These are phyloP conservation scores for Allolobophora icterica DNA, from an alignment of 2,888 invertebrate species.

Conservation along the genomic window DNA sequence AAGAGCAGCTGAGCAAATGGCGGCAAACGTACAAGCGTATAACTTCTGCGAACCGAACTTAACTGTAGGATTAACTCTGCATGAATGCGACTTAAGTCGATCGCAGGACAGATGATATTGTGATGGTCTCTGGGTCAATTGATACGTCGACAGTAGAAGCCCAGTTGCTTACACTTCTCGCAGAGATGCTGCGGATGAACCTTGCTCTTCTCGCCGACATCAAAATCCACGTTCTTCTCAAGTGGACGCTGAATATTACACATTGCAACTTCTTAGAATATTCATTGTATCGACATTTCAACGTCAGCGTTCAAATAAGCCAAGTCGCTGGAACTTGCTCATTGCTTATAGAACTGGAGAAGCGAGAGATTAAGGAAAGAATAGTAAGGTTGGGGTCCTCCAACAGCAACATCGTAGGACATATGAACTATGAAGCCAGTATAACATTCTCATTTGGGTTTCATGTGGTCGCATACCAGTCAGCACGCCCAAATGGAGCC, in stretches of 20 bases:
- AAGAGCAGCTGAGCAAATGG: too few species aligned
- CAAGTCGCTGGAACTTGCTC: not conserved
- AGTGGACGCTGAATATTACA: slow-evolving; percentile 76
- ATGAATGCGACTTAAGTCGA: not conserved
- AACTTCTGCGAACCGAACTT: not conserved
- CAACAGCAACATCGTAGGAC: too few species aligned
- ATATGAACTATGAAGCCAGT: too few species aligned
- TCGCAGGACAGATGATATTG: not conserved
- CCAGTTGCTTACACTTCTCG: slow-evolving; percentile 83
- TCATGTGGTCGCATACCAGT: too few species aligned
- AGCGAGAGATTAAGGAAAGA: not conserved
- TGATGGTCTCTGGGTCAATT: not conserved
- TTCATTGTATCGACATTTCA: not conserved
- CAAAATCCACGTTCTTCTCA: slow-evolving; percentile 82
- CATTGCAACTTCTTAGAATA: not conserved
- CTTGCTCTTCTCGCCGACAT: slow-evolving; percentile 87
- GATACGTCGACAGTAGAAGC: slow-evolving; percentile 75
- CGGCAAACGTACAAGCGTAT: not conserved
- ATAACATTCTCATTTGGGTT: too few species aligned
- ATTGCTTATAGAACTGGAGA: not conserved
- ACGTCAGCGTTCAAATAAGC: not conserved
- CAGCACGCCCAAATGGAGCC: too few species aligned
- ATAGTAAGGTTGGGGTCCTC: too few species aligned
- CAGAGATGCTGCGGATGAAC: slow-evolving; percentile 86
- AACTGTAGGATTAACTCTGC: not conserved